Percentiles rank a stretch among this genome's conserved stretches.
Conservation (phyloP, 2,797 vertebrate genomes). For the Enteromius viviparus region DNA sequence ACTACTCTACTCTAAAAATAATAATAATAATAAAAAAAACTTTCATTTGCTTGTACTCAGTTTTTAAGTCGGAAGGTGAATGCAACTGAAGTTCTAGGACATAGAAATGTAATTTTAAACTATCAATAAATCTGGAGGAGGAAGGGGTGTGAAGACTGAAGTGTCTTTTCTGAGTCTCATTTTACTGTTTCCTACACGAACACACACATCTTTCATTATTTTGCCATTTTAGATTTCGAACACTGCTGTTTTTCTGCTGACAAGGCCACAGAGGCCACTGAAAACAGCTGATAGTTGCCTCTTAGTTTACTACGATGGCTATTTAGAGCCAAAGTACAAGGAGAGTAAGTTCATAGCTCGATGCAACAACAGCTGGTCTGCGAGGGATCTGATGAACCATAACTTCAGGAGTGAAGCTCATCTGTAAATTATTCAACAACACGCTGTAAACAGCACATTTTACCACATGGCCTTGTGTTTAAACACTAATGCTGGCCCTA, state of each 20-base stretch:
- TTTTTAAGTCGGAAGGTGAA: constrained; percentile 90
- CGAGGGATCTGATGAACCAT: constrained; percentile 29
- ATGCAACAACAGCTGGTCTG: constrained; percentile 47
- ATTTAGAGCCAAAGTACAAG: background rate
- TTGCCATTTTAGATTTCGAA: too few species aligned
- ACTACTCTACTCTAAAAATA: constrained; percentile 80
- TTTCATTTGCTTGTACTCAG: constrained; percentile 92
- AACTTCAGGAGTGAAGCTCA: constrained; percentile 46
- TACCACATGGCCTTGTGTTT: background rate
- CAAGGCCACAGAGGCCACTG: background rate
- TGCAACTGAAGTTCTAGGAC: constrained; percentile 90
- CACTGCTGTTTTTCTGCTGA: too few species aligned
- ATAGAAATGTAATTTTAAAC: constrained; percentile 96
- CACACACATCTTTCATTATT: background rate
- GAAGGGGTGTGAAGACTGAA: constrained; percentile 86
- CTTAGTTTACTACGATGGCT: background rate
- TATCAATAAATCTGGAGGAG: constrained; percentile 95
- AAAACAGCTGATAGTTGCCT: background rate
- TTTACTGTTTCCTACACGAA: background rate
- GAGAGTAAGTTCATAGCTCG: constrained; percentile 20
- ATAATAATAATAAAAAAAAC: constrained; percentile 68
- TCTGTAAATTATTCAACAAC: constrained; percentile 58
- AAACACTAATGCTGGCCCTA: background rate
- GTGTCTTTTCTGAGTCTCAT: constrained; percentile 66
- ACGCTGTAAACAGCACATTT: background rate